Base-by-base conservation (phyloP, 2,113 vertebrate genomes). In the Silurus asotus region DNA sequence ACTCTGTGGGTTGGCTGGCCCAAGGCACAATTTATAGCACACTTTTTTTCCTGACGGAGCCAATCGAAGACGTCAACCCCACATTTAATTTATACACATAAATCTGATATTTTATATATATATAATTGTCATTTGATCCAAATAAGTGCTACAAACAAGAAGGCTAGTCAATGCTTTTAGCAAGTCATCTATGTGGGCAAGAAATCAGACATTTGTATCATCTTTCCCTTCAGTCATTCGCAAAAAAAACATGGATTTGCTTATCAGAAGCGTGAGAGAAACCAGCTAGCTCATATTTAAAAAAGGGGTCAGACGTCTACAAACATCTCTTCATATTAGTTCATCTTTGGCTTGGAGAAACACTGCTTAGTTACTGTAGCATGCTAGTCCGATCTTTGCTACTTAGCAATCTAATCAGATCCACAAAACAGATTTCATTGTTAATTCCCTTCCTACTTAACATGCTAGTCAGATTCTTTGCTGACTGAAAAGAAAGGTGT, bases 1-100 rank as follows among this genome's bases (percentile, higher is more conserved):
- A 93, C 91, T 90, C 95, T 95, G 91, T 88, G 94, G 95, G 95
- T 93, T 96, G 93, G 93, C 90, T 94, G 94, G 91, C 96, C 95
- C 92, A 91, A 94, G 94, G 92, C 94, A 88, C 51, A 59, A 72
- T 67, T 37, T 74, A 58, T 58, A 20, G n/a, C 19, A 59, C 13
- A 62, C n/a, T 20, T 48, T 20, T 1, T 69, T 37, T 69, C 23
- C 9, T 25, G 69, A 25, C 80, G n/a, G 25, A 69, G 49, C 15
- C 6, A 14, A 2, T 14, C 48, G 11, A 61, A 62, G 10, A 62
- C 5, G 2, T 62, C 28, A 48, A 19, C 45, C 78, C 15, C 55
- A 25, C 1, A 4, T 51, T n/a, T 23, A 25, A 76, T 76, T 11
- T 55, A 51, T 8, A 28, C 23, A 69, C n/a, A 25, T 25, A 23